Evolutionary conservation across 2,888 invertebrate genomes (phyloP), one percentile per base, ranked within the genome.

Genomic region (Acrobasis consociella): DNA sequence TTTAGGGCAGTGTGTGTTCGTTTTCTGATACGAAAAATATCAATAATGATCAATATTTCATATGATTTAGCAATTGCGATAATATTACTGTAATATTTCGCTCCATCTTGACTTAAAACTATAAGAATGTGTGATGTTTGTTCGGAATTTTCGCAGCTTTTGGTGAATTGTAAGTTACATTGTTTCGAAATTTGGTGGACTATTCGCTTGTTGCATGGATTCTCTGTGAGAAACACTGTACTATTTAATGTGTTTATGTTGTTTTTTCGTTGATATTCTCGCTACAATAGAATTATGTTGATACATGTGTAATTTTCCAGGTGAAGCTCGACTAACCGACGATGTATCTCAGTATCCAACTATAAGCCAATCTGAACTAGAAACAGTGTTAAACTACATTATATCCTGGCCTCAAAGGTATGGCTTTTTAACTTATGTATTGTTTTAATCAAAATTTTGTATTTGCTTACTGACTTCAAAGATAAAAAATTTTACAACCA

Each of bases 371-470:
- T 94, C 95, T 83, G 97, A 98, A 93, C 95, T 97, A 71, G 96
- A 97, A 86, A 95, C 94, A 73, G 95, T 97, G 69, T 94, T 97
- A 78, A 95, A 96, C 77, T 98, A 97, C 89, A 96, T 97, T 78
- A 96, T 97, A 83, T 95, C 97, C 74, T 98, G 97, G 97, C 96
- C 97, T 69, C 96, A 97, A 89, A 96, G 97, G 97, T 96, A 94
- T 78, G 65, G 39, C 56, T 56, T 53, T 61, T 67, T 1, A 46
- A 46, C 46, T 46, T 31, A 46, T 13, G 1, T 46, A 5, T 46
- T 13, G 7, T 46, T 11, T n/a, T 1, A 46, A 10, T n/a, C 46
- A n/a, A 46, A 31, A 31, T 31, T 46, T 46, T 42, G 42, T 42
- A 5, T 11, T 46, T 13, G 11, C 0, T 42, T 42, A 42, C 42